phyloP scores from a whole-genome alignment of 2,797 vertebrate genomes.

The Nannoperca obscura region DNA sequence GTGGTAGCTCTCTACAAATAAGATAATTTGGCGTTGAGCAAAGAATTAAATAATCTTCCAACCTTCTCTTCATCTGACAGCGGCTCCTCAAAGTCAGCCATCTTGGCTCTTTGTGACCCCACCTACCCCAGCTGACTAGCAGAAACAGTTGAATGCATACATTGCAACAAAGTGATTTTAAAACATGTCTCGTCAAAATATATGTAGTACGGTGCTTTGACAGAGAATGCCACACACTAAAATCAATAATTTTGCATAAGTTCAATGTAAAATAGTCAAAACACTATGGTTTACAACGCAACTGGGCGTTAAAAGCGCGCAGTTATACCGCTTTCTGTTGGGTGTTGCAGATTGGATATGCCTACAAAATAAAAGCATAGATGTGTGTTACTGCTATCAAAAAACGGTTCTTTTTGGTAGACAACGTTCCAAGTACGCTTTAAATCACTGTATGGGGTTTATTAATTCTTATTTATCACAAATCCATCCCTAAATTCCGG shows the following conservation, averaged over 20 bases:
- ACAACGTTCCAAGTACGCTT: fast-evolving
- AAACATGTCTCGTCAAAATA: neutral
- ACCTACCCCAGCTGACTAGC: constrained; percentile 82
- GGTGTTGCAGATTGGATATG: neutral
- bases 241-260: neutral
- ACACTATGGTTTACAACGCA: neutral
- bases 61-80: constrained; percentile 98
- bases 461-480: fast-evolving
- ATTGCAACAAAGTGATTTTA: neutral
- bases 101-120: constrained; percentile 91
- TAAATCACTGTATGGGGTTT: fast-evolving
- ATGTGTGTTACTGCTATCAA: fast-evolving
- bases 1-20: neutral
- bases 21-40: neutral
- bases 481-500: fast-evolving
- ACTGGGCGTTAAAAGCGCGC: constrained; percentile 16
- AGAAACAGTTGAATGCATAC: constrained; percentile 15
- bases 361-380: constrained; percentile 61
- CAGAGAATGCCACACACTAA: neutral
- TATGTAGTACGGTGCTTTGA: neutral
- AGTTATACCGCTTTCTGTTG: constrained; percentile 33
- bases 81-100: constrained; percentile 96
- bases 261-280: neutral
- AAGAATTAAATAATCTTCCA: constrained; percentile 47
- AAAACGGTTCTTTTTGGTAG: fast-evolving